Base-by-base conservation (phyloP, 2,888 invertebrate species). In the Calameuta filiformis region DNA sequence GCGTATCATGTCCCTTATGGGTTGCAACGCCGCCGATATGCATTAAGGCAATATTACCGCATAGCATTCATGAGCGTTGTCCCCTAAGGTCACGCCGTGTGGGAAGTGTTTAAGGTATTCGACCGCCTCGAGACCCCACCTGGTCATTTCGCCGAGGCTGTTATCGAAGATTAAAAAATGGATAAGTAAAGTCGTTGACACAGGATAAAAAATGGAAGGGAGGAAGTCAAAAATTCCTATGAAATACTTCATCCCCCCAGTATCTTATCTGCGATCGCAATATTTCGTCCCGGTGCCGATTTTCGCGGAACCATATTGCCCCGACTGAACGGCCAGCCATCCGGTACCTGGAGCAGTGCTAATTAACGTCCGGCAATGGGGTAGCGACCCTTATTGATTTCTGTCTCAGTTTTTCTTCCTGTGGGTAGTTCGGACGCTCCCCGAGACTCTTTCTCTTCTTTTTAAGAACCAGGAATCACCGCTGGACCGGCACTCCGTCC, bases 1-100 rank as follows among this genome's bases (percentile, higher is more conserved):
- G 74, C 78, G 76, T 77, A 77, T 77, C 76, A 76, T 75, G 69
- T 75, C 80, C 75, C 77, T 77, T 73, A 73, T 77, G 30, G 34
- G 30, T 79, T 35, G 71, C 74, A 71, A 79, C 73, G 76, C 69
- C 76, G 75, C 69, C 71, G 73, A 79, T 56, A 35, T 73, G 76
- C 75, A 79, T 77, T 79, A 79, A 40, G 69, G 76, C 79, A 75
- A 76, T 79, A 76, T 73, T 68, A 56, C 12, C 31, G 71, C 71
- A 71, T 3, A 23, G 71, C 34, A 71, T 71, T 71, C 71, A 30
- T 71, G 69, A 71, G 37, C 73, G 73, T 68, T 37, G 69, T 31
- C 68, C n/a, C 23, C 56, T 56, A 56, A 56, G 56, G 56, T 56
- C 56, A 56, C 23, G 56, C 56, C 56, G 56, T 23, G 56, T 56